Base-by-base conservation (phyloP, 1,140 invertebrate species). In the Cotesia glomerata region DNA sequence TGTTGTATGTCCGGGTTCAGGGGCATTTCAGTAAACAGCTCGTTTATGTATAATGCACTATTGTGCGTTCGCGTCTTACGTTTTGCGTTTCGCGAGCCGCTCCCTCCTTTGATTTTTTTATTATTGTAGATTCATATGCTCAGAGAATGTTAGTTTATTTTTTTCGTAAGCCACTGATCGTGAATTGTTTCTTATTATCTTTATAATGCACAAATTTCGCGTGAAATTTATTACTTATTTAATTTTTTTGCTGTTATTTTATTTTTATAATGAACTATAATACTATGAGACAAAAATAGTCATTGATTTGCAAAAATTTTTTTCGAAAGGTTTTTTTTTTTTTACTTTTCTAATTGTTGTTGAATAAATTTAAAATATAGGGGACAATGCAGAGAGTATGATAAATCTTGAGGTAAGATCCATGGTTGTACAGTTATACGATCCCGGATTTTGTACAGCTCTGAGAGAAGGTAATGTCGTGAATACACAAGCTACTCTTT, bases 1-100 rank as follows among this genome's bases (percentile, higher is more conserved):
- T 35, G 61, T 34, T 64, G 52, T 75, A 76, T 77, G 77, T 80
- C 79, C 79, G 79, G 77, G 80, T 82, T 77, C 79, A 74, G 75
- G 66, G 69, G 62, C 70, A 70, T 62, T 72, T 73, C 68, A 73
- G 69, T 71, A 71, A 75, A 75, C 74, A 69, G 64, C 66, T 32
- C 63, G 61, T 75, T 74, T 75, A 71, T 68, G 72, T 69, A 75
- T 77, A 77, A 75, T 75, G 70, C 68, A 64, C 72, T 71, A 73
- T 72, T 77, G 72, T 74, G 71, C 54, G 39, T 45, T 11, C 72
- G 69, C 54, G 39, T 45, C 39, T 39, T 39, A 9, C 36, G 67
- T 72, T 35, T 73, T 75, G 68, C 74, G 68, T 72, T 36, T 73
- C 74, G 68, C 74, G 74, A 70, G 74, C 39, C 63, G 54, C 70